A percentile compares a stretch with the other conserved stretches of the same genome.
phyloP scores from a whole-genome alignment of 1,140 invertebrate species.

The Linepithema humile region DNA sequence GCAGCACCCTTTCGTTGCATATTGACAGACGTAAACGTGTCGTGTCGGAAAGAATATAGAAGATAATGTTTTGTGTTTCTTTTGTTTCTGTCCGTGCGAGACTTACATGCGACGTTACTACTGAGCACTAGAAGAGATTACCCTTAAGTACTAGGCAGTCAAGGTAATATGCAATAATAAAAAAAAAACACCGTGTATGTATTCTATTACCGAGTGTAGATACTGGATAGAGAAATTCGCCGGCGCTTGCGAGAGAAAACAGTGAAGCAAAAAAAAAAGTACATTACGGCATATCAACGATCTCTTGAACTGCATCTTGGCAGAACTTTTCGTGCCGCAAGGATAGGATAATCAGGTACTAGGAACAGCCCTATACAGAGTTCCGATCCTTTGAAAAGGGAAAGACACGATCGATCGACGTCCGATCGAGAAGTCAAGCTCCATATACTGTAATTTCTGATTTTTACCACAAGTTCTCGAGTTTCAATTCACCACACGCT shows the following conservation, averaged over 20 bases:
- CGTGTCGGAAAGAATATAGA: conserved; percentile 37
- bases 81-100: conserved; percentile 38
- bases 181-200: conserved; percentile 64
- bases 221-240: conserved; percentile 67
- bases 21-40: conserved; percentile 40
- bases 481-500: background rate
- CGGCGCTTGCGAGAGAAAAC: conserved; percentile 67
- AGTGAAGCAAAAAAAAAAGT: conserved; percentile 47
- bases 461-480: background rate
- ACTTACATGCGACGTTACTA: conserved; percentile 50
- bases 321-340: conserved; percentile 69
- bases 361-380: conserved; percentile 78
- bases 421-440: conserved; percentile 15
- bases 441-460: background rate
- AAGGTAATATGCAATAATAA: conserved; percentile 73
- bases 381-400: conserved; percentile 73
- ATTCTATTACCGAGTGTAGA: conserved; percentile 68
- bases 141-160: conserved; percentile 71
- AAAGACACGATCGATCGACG: background rate
- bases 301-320: conserved; percentile 21
- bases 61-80: conserved; percentile 4
- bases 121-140: conserved; percentile 39
- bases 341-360: conserved; percentile 82
- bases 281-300: conserved; percentile 16
- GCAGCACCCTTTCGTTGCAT: conserved; percentile 61